Evolutionary conservation across 2,797 vertebrate species (phyloP), one percentile per base, ranked within the genome.

Genomic region (Acrossocheilus fasciatus): DNA sequence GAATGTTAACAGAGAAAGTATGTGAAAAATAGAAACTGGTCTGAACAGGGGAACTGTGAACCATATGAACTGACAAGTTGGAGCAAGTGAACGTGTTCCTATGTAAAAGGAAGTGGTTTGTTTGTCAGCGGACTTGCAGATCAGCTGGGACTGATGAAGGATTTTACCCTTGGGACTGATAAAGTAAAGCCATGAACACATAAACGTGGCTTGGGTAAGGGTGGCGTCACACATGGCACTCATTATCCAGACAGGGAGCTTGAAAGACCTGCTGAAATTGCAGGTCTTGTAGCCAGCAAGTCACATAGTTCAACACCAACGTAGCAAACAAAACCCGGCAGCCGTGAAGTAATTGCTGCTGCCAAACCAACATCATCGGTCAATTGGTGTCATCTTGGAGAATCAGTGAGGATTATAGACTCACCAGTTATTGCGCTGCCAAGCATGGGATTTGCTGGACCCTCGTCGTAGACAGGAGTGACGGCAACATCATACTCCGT

Each of bases 401-500:
- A 81, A 69, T 69, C 30, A 26, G n/a, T 2, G 15, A 43, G 8
- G 41, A 68, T 66, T 59, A 7, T 20, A 64, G 39, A 34, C 95
- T 91, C 88, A 99, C 98, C 95, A 82, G 98, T 99, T 85, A 95
- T 93, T 34, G 95, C 97, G 2, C 86, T 93, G 57, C 96, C 96
- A 2, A 91, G 90, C 93, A 95, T 93, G 0, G 96, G 94, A 3
- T 84, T 69, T 17, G 95, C 97, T 1, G 94, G 90, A 2, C 98
- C 97, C 23, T 95, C 95, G 0, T 96, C 96, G 0, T 98, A 98
- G 0, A 97, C 43, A 0, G 98, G 97, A 30, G 96, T 96, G 66
- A 99, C 96, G 0, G 94, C 95, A 54, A 98, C 88, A 0, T 96
- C 94, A 69, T 99, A 99, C 70, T 95, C 93, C 0, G 96, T 97